Conservation (phyloP, 2,113 vertebrate species). For the Pan troglodytes region NHGRI_mPanTro3-v2.1_pri NC_086015.1:187020001-187020500, state of each 20-base stretch:
- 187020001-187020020: neutral
- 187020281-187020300: neutral
- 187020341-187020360: neutral
- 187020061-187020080: neutral
- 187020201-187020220: neutral
- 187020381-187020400: neutral
- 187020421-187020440: neutral
- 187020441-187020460: constrained; percentile 1
- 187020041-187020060: neutral
- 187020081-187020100: neutral
- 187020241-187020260: neutral
- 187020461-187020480: neutral
- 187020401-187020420: neutral
- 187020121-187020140: neutral
- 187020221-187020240: neutral
- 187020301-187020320: neutral
- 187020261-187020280: neutral
- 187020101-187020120: neutral
- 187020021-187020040: neutral
- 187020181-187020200: neutral
- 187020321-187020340: neutral
- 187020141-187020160: neutral
- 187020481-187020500: neutral
- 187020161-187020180: neutral
- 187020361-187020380: neutral